phyloP scores from a whole-genome alignment of 2,888 invertebrate species.

The Oxytorus armatus region DNA sequence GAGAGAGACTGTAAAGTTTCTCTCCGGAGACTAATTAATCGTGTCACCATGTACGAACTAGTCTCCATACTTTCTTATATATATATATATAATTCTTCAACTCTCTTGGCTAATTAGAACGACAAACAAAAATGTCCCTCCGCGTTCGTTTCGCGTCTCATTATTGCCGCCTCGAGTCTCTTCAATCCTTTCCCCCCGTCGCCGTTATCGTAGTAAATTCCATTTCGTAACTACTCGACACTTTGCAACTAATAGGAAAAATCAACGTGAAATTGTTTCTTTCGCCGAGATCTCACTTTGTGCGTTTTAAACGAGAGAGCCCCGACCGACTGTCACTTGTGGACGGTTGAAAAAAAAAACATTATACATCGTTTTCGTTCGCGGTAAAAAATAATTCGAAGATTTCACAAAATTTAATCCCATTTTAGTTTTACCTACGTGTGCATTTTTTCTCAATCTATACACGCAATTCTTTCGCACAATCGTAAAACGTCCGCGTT shows the following conservation, averaged over 20 bases:
- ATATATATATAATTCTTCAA: conserved; percentile 1
- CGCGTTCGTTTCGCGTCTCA: conserved; percentile 20
- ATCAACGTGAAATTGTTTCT: conserved; percentile 46
- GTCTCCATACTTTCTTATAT: conserved; percentile 21
- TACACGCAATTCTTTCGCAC: too few relatives aligned
- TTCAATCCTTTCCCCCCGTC: neutral
- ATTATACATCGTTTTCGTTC: too few relatives aligned
- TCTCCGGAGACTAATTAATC: conserved; percentile 71
- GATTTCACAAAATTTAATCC: too few relatives aligned
- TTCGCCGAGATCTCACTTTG: conserved; percentile 10
- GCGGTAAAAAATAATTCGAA: too few relatives aligned
- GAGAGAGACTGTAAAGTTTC: conserved; percentile 34
- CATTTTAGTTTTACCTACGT: too few relatives aligned
- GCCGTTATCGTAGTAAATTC: conserved; percentile 19
- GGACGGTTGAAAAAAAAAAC: neutral
- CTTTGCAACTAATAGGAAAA: conserved; percentile 52
- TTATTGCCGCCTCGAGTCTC: conserved; percentile 20
- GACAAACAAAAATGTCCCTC: conserved; percentile 59
- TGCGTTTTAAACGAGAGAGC: too few relatives aligned
- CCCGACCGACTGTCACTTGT: too few relatives aligned
- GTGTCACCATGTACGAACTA: conserved; percentile 62
- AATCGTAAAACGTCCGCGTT: too few relatives aligned
- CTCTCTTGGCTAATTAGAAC: conserved; percentile 64
- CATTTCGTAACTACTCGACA: conserved; percentile 50
- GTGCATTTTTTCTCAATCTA: too few relatives aligned